These are phyloP conservation scores for Orchesella cincta DNA, from an alignment of 1,140 invertebrate species.

Conservation along the genomic window DNA sequence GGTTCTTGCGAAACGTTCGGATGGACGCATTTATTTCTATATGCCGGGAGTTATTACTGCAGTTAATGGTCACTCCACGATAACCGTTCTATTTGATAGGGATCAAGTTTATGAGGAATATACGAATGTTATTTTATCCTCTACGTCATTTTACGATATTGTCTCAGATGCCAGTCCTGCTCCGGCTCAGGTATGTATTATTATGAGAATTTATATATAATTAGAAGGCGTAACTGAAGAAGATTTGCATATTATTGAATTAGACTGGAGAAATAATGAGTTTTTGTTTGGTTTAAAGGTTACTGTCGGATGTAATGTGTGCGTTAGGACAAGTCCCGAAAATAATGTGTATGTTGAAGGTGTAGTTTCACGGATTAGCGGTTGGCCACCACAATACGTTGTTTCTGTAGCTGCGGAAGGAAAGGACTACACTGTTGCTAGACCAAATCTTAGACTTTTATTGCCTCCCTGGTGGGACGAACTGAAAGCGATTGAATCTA, in stretches of 20 bases:
- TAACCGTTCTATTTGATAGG: constrained; percentile 71
- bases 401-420: constrained; percentile 67
- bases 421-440: constrained; percentile 66
- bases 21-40: constrained; percentile 67
- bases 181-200: constrained; percentile 66
- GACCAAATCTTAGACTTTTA: constrained; percentile 84
- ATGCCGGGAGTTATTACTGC: constrained; percentile 73
- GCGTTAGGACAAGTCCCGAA: constrained; percentile 60
- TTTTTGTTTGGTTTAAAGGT: constrained; percentile 54
- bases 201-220: too few relatives aligned
- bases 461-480: constrained; percentile 95
- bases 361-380: constrained; percentile 71
- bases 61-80: constrained; percentile 62
- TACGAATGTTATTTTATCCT: constrained; percentile 44
- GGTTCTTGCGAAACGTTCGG: constrained; percentile 75
- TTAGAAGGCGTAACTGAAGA: too few relatives aligned
- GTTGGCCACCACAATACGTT: constrained; percentile 73
- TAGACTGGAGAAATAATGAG: too few relatives aligned
- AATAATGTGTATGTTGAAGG: constrained; percentile 80
- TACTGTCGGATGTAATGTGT: constrained; percentile 58
- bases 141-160: constrained; percentile 67
- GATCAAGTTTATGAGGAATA: constrained; percentile 60
- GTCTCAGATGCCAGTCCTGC: constrained; percentile 91
- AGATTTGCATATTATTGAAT: too few relatives aligned
- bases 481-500: constrained; percentile 69